Percentiles rank a stretch among this genome's conserved stretches.
Evolutionary conservation across 2,888 invertebrate genomes (phyloP).

Genomic region (Campaea margaritaria): DNA sequence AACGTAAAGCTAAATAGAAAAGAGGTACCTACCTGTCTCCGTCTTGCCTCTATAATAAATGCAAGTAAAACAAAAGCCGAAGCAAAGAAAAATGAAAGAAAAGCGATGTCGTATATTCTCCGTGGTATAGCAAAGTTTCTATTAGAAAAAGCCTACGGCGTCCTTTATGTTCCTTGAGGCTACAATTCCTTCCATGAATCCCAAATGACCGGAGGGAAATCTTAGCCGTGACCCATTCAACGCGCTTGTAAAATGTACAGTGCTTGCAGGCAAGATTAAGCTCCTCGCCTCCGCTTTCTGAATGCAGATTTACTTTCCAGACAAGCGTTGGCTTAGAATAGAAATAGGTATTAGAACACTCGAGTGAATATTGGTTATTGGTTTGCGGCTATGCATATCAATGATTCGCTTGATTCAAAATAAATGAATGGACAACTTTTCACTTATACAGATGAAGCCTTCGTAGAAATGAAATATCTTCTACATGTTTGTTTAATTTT

Average conservation of each 20-base stretch:
- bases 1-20: constrained; percentile 56
- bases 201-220: constrained; percentile 85
- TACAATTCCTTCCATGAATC: constrained; percentile 84
- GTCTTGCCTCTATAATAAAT: constrained; percentile 64
- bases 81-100: constrained; percentile 67
- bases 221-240: constrained; percentile 84
- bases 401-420: background rate
- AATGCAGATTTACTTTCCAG: constrained; percentile 33
- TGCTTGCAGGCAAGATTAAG: constrained; percentile 46
- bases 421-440: too few species aligned
- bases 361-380: constrained; percentile 27
- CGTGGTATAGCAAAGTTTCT: constrained; percentile 66
- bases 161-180: constrained; percentile 83
- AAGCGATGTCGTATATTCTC: constrained; percentile 64
- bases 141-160: constrained; percentile 77
- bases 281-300: constrained; percentile 32
- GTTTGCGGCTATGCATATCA: constrained; percentile 2
- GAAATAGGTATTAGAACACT: constrained; percentile 17
- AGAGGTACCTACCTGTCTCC: constrained; percentile 38
- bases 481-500: too few species aligned
- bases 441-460: too few species aligned
- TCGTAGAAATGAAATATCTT: too few species aligned
- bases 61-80: constrained; percentile 63
- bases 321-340: constrained; percentile 27
- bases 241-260: constrained; percentile 62